These are phyloP conservation scores for Teleogryllus oceanicus DNA, from an alignment of 2,888 invertebrate genomes.

Conservation along the genomic window DNA sequence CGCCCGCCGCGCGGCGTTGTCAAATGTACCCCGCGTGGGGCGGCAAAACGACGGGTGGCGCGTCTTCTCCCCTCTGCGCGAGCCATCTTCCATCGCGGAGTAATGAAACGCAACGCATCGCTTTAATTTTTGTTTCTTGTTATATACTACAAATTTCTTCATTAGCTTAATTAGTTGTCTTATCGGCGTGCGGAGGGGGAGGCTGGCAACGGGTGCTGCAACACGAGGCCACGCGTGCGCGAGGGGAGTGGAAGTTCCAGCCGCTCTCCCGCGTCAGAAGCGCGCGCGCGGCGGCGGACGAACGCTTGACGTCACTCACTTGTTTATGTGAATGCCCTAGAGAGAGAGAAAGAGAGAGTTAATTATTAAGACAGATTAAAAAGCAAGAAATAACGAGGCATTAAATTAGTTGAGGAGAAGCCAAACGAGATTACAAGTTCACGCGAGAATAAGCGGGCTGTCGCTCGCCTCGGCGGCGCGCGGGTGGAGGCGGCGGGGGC, in stretches of 20 bases:
- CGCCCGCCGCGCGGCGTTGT: background rate
- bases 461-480: background rate
- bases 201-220: background rate
- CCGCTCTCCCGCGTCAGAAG: no score
- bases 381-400: background rate
- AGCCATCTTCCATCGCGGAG: background rate
- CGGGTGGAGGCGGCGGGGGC: background rate
- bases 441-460: no score
- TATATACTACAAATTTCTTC: background rate
- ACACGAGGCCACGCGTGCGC: no score
- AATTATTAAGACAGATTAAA: no score
- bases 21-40: background rate
- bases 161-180: constrained; percentile 9
- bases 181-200: background rate
- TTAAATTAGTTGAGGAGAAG: background rate
- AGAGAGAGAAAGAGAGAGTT: background rate
- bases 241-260: no score
- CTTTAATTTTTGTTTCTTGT: background rate
- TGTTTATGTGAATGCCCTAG: background rate
- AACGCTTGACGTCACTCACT: background rate
- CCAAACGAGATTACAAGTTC: background rate
- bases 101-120: background rate
- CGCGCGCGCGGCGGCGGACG: no score
- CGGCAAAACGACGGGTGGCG: background rate
- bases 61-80: background rate